Percentiles rank a stretch among this genome's conserved stretches.
Evolutionary conservation across 2,888 invertebrate genomes (phyloP).

Genomic region (Harmothoe impar): DNA sequence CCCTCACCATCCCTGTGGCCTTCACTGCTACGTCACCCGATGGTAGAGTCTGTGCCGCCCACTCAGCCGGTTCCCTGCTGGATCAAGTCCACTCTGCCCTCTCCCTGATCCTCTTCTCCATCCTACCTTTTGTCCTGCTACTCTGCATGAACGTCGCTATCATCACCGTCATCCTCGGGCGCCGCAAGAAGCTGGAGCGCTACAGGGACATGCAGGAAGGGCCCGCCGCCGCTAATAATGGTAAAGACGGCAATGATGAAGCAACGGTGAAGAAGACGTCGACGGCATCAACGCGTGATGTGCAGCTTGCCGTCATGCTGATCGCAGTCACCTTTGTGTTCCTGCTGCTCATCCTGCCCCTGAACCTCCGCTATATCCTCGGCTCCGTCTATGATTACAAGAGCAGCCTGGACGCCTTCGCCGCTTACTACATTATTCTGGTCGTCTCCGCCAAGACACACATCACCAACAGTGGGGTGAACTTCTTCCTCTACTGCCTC

Average conservation of each 20-base stretch:
- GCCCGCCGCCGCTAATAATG: neutral
- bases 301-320: conserved; percentile 44
- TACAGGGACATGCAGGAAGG: neutral
- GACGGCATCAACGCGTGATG: neutral
- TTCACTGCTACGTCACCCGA: neutral
- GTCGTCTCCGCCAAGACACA: neutral
- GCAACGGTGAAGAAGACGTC: neutral
- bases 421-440: conserved; percentile 16
- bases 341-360: conserved; percentile 32
- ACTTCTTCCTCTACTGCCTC: conserved; percentile 53
- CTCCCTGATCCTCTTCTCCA: neutral
- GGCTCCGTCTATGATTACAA: conserved; percentile 7
- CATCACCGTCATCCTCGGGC: neutral
- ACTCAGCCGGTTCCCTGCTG: neutral
- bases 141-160: conserved; percentile 38
- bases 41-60: neutral
- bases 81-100: neutral
- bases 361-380: neutral
- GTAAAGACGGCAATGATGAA: neutral
- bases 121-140: neutral
- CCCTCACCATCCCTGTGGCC: neutral
- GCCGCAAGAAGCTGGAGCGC: neutral
- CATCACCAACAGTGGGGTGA: conserved; percentile 32
- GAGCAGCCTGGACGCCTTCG: neutral
- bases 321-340: conserved; percentile 36